Evolutionary conservation across 1,140 invertebrate species (phyloP), one percentile per base, ranked within the genome.

Genomic region (Philotrypesis tridentata): DNA sequence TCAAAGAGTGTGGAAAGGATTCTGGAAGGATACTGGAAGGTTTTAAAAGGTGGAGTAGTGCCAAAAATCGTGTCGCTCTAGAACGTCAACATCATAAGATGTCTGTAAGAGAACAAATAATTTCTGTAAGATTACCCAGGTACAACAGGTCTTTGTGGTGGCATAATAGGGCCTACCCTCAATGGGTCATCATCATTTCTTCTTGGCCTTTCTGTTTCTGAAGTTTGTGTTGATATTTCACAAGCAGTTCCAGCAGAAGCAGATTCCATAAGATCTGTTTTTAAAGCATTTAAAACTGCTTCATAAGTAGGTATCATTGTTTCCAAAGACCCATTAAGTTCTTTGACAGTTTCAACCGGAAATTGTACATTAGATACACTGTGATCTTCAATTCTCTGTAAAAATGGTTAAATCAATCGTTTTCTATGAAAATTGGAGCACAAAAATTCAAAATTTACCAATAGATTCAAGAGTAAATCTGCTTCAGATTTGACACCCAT

Each of bases 401-500:
- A 89, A 76, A 71, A 80, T 68, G 8, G 37, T 27, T 48, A 11
- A 40, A 48, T 55, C 2, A 55, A n/a, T 37, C 0, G 14, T 29
- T 9, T 65, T 23, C 25, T 23, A 82, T 67, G 25, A 74, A 63
- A 65, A 75, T 27, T 37, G 11, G 63, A 74, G 65, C 75, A 25
- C 9, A 25, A 11, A n/a, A 61, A 0, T 25, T 61, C 17, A 14
- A 79, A 68, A 80, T 25, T 92, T 93, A 95, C 94, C 93, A 95
- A 88, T 21, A 95, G 90, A 89, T 95, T 95, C 1, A 95, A 87
- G 74, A 95, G 90, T 29, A 95, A 87, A 88, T 93, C 93, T 61
- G 91, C 92, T 87, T 95, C 94, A 33, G 94, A 94, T 70, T 90
- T 93, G 65, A 94, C 90, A n/a, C 92, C 94, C 85, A 95, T 92